phyloP scores from a whole-genome alignment of 2,797 vertebrate species.

The Urocyon cinereoargenteus region DNA sequence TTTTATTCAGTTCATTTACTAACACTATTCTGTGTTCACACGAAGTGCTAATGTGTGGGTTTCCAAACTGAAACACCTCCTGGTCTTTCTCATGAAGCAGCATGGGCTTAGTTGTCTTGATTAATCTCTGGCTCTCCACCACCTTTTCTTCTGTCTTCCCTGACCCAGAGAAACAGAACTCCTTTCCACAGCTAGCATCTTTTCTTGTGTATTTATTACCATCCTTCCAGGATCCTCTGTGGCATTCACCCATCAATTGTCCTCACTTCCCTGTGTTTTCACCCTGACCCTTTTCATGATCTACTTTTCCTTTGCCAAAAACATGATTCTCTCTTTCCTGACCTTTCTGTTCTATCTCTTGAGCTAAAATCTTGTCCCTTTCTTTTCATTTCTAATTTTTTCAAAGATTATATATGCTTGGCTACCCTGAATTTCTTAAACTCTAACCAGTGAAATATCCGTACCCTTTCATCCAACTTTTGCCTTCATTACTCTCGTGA shows the following conservation, averaged over 20 bases:
- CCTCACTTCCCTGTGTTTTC: neutral
- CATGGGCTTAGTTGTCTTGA: neutral
- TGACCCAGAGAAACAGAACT: neutral
- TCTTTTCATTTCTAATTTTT: slow-evolving; percentile 28
- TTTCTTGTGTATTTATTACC: neutral
- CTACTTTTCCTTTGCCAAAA: slow-evolving; percentile 42
- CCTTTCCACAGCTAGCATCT: neutral
- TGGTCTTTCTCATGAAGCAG: neutral
- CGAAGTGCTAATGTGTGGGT: neutral
- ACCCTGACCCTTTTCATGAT: slow-evolving; percentile 22
- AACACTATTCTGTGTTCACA: neutral
- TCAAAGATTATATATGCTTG: slow-evolving; percentile 37
- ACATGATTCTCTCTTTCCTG: neutral
- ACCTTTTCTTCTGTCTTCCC: neutral
- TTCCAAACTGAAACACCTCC: neutral
- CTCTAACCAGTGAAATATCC: neutral
- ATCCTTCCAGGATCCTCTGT: neutral
- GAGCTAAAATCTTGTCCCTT: neutral
- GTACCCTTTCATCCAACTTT: slow-evolving; percentile 3
- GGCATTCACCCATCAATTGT: neutral
- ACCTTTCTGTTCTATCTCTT: neutral
- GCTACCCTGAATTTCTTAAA: slow-evolving; percentile 40
- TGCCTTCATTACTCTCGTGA: neutral
- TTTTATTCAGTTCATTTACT: neutral
- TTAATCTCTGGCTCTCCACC: neutral